Evolutionary conservation across 2,888 invertebrate species (phyloP).

Genomic region (Chrysomela aeneicollis): DNA sequence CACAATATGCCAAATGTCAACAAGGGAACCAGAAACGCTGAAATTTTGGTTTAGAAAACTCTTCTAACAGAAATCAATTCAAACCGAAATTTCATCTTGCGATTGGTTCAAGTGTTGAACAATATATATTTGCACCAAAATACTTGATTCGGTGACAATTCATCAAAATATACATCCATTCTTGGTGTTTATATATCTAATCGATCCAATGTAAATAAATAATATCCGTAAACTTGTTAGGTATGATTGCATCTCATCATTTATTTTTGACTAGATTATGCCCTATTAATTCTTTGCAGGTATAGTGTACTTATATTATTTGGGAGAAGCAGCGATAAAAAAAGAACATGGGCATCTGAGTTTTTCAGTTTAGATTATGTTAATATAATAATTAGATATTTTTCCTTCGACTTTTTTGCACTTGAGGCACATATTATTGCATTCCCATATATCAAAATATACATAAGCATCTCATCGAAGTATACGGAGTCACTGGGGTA

Average conservation of each 20-base stretch:
- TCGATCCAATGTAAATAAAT: not conserved
- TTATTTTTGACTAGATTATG: conserved; percentile 13
- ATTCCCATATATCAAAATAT: conserved; percentile 20
- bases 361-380: not conserved
- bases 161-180: not conserved
- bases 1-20: not conserved
- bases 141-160: not conserved
- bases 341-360: conserved; percentile 4
- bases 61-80: too few species aligned
- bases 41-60: too few species aligned
- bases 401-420: conserved; percentile 14
- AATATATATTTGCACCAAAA: not conserved
- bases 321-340: not conserved
- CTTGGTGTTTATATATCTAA: conserved; percentile 5
- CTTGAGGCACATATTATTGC: conserved; percentile 38
- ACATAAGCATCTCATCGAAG: conserved; percentile 6
- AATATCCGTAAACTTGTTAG: conserved; percentile 4
- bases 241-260: conserved; percentile 16
- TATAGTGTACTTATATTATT: not conserved
- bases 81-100: too few species aligned
- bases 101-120: not conserved
- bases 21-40: not conserved
- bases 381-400: not conserved
- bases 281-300: not conserved
- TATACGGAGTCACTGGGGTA: conserved; percentile 10